phyloP scores from a whole-genome alignment of 2,888 invertebrate species.

The Zygaena filipendulae region DNA sequence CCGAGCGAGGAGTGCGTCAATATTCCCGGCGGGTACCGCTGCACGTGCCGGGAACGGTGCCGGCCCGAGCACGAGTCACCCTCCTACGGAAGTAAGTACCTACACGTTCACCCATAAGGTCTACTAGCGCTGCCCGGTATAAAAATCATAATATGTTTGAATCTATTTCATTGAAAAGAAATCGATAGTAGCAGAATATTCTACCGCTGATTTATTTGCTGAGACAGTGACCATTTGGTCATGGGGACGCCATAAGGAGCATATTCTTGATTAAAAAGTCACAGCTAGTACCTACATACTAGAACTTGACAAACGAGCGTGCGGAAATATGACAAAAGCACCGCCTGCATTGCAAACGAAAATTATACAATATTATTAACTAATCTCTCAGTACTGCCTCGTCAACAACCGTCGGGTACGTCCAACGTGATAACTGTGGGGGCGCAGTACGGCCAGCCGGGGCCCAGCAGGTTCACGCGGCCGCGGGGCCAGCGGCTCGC shows the following conservation, averaged over 20 bases:
- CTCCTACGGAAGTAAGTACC: constrained; percentile 24
- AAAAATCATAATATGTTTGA: too few relatives aligned
- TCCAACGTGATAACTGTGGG: constrained; percentile 52
- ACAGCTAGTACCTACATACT: too few relatives aligned
- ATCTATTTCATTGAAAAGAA: too few relatives aligned
- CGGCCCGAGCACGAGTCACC: constrained; percentile 25
- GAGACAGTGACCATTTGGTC: too few relatives aligned
- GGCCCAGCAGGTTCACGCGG: constrained; percentile 35
- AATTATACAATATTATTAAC: too few relatives aligned
- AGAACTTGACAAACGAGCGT: too few relatives aligned
- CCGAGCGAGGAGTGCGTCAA: constrained; percentile 73
- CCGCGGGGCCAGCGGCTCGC: constrained; percentile 18
- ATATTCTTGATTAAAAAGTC: too few relatives aligned
- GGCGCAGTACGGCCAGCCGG: constrained; percentile 50
- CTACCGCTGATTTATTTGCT: too few relatives aligned
- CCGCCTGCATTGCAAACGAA: too few relatives aligned
- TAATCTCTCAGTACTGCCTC: constrained; percentile 7
- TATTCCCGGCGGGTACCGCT: constrained; percentile 81
- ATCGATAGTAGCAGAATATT: too few relatives aligned
- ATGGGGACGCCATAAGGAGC: too few relatives aligned
- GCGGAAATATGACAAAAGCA: too few relatives aligned
- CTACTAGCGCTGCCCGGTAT: constrained; percentile 13
- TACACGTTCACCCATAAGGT: constrained; percentile 10
- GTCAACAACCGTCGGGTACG: constrained; percentile 15
- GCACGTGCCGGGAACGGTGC: constrained; percentile 49